Evolutionary conservation across 2,797 vertebrate genomes (phyloP).

Genomic region (Cirrhinus mrigala): DNA sequence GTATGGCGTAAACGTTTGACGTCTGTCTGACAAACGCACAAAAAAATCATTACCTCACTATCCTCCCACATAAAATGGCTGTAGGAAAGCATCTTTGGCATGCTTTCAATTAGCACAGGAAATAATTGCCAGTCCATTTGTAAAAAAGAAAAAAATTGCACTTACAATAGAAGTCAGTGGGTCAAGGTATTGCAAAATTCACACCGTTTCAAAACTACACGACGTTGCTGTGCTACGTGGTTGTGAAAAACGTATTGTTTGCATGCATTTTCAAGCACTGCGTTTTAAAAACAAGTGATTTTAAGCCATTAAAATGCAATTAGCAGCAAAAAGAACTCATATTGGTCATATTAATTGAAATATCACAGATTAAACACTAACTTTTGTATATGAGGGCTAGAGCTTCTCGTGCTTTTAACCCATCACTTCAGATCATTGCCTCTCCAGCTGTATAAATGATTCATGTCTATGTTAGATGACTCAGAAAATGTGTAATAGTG

Average conservation of each 20-base stretch:
- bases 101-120: background rate
- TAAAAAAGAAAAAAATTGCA: background rate
- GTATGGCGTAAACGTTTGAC: background rate
- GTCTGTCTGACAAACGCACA: background rate
- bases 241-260: too few species aligned
- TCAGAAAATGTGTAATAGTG: slow-evolving; percentile 13
- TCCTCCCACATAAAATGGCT: background rate
- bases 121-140: background rate
- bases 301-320: too few species aligned
- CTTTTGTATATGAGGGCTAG: background rate
- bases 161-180: background rate
- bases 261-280: too few species aligned
- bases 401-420: slow-evolving; percentile 15
- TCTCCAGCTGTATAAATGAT: background rate
- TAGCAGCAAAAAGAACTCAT: too few species aligned
- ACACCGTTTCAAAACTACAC: background rate
- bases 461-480: background rate
- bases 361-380: background rate
- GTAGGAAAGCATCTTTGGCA: slow-evolving; percentile 11
- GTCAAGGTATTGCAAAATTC: background rate
- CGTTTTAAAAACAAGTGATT: too few species aligned
- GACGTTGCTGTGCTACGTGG: too few species aligned
- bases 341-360: background rate
- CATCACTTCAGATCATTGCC: background rate
- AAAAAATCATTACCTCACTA: background rate